These are phyloP conservation scores for Sardinella longiceps DNA, from an alignment of 2,797 vertebrate genomes.

Conservation along the genomic window DNA sequence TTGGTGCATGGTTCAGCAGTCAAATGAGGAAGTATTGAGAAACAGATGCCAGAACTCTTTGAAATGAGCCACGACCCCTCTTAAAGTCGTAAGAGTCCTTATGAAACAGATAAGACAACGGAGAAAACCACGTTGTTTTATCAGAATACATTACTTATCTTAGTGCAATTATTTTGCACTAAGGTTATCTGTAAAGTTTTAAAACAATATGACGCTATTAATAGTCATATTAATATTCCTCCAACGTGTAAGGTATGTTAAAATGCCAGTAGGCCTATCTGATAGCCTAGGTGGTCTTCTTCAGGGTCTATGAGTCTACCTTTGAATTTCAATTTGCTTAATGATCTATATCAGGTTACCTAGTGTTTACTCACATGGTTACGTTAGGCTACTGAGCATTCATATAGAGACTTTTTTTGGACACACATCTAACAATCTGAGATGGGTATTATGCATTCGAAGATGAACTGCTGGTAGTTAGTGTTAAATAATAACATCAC, in stretches of 20 bases:
- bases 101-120: background rate
- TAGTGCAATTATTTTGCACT: too few species aligned
- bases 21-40: background rate
- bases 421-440: background rate
- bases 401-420: background rate
- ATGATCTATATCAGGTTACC: constrained; percentile 8
- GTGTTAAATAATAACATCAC: background rate
- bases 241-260: too few species aligned
- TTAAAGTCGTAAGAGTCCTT: constrained; percentile 11
- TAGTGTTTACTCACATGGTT: background rate
- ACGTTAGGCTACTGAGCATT: background rate
- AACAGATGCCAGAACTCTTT: background rate
- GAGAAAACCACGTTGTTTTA: background rate
- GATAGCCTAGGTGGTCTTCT: background rate
- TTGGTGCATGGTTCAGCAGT: constrained; percentile 10
- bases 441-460: background rate
- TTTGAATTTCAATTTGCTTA: background rate
- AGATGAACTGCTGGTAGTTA: background rate
- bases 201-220: too few species aligned
- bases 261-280: too few species aligned
- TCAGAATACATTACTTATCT: too few species aligned
- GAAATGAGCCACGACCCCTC: constrained; percentile 12
- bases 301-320: background rate
- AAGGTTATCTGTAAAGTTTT: too few species aligned
- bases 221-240: too few species aligned